A percentile compares a stretch with the other conserved stretches of the same genome.
phyloP scores from a whole-genome alignment of 1,140 invertebrate genomes.

The Anastatus disparis region DNA sequence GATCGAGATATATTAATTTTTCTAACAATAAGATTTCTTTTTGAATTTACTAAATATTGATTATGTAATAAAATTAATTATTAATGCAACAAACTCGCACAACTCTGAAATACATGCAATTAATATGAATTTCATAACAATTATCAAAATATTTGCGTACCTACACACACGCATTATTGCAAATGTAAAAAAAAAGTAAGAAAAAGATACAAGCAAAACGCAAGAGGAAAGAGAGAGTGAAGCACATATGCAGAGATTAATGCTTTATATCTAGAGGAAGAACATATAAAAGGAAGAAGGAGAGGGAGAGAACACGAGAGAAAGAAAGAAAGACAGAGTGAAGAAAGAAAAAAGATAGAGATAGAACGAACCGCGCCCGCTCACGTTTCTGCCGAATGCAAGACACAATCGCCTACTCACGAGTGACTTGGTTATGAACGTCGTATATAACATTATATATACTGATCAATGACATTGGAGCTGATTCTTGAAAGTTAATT shows the following conservation, averaged over 20 bases:
- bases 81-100: too few species aligned
- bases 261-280: not conserved
- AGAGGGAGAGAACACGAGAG: not conserved
- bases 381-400: slow-evolving; percentile 29
- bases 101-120: too few species aligned
- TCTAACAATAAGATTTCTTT: too few species aligned
- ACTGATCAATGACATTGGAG: slow-evolving; percentile 26
- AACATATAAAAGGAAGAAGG: not conserved
- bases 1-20: too few species aligned
- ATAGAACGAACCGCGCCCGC: not conserved
- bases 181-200: too few species aligned
- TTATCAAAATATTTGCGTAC: too few species aligned
- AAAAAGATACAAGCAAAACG: too few species aligned
- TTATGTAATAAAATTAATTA: too few species aligned
- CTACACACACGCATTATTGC: not conserved
- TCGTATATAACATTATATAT: too few species aligned
- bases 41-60: too few species aligned
- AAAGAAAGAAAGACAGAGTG: slow-evolving; percentile 27
- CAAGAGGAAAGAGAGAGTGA: slow-evolving; percentile 33
- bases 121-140: too few species aligned
- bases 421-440: slow-evolving; percentile 6
- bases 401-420: slow-evolving; percentile 2
- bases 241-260: slow-evolving; percentile 2
- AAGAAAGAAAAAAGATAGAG: slow-evolving; percentile 20
- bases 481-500: not conserved